Evolutionary conservation across 2,113 vertebrate genomes (phyloP), one percentile per base, ranked within the genome.

Genomic region (Paramisgurnus dabryanus): DNA sequence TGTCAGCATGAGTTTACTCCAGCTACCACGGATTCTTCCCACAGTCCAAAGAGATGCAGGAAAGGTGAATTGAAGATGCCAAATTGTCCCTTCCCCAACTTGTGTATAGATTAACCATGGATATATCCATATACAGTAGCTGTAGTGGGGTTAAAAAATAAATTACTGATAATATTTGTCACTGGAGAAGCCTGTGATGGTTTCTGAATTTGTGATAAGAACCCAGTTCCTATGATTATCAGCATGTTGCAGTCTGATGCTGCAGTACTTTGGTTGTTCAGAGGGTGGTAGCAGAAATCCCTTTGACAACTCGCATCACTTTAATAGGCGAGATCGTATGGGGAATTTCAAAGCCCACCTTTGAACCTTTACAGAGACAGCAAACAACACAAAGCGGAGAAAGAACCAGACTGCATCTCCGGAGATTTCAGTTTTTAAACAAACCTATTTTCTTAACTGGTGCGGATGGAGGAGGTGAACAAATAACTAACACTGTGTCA

Each of bases 241-340:
- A 22, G 34, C 12, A 50, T 4, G 43, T 58, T 47, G 40, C 47
- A 5, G 17, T 22, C 27, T 4, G 11, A 61, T 10, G 15, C 67
- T 83, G 79, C 67, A 66, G 68, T 82, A 77, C 76, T 79, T 12
- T 47, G 69, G 57, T 55, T 53, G 64, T 74, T 83, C 82, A 80
- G 80, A 80, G 78, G 82, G 74, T 80, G 85, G 85, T 70, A 82
- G 80, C 80, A 86, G 61, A 84, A 69, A 58, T 73, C 69, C 67
- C 80, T 80, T 22, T 81, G 78, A 65, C 53, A 65, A 12, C 10
- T n/a, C 45, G 7, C 27, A 55, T 53, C 45, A 40, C 50, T 73
- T 83, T 81, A 72, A 72, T 80, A 78, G 45, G 47, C 63, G 67
- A 39, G 22, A 74, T 61, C 18, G 41, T 49, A 75, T 18, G 13